phyloP scores from a whole-genome alignment of 1,140 invertebrate species.

The Eueides isabella region DNA sequence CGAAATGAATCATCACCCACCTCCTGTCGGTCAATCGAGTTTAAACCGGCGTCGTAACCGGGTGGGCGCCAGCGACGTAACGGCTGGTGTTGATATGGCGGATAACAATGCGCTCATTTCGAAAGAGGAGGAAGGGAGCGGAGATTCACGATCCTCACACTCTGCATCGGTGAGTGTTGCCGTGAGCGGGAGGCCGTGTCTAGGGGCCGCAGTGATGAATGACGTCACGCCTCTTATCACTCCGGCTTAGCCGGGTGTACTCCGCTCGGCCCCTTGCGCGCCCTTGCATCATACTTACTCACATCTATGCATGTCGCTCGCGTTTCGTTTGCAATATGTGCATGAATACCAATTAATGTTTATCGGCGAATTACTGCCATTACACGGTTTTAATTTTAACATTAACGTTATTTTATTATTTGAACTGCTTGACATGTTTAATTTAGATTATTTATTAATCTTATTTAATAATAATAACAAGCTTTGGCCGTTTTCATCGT shows the following conservation, averaged over 20 bases:
- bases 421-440: neutral
- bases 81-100: constrained; percentile 43
- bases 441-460: neutral
- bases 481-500: neutral
- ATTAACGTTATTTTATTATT: neutral
- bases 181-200: constrained; percentile 52
- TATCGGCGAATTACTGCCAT: neutral
- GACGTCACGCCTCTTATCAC: constrained; percentile 67
- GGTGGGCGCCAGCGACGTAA: constrained; percentile 87
- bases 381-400: constrained; percentile 10
- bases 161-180: constrained; percentile 72
- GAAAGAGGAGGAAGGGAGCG: constrained; percentile 76
- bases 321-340: constrained; percentile 41
- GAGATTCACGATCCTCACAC: constrained; percentile 70
- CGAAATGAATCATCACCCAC: constrained; percentile 94
- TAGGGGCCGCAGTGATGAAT: constrained; percentile 56
- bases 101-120: constrained; percentile 52
- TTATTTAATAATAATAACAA: neutral
- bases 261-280: constrained; percentile 56
- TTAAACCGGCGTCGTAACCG: constrained; percentile 84
- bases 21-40: constrained; percentile 85
- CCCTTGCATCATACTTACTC: constrained; percentile 58
- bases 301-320: constrained; percentile 52
- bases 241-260: constrained; percentile 50
- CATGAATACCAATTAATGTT: constrained; percentile 31